Evolutionary conservation across 2,113 vertebrate genomes (phyloP), one percentile per base, ranked within the genome.

Genomic region (Syngnathus typhle): DNA sequence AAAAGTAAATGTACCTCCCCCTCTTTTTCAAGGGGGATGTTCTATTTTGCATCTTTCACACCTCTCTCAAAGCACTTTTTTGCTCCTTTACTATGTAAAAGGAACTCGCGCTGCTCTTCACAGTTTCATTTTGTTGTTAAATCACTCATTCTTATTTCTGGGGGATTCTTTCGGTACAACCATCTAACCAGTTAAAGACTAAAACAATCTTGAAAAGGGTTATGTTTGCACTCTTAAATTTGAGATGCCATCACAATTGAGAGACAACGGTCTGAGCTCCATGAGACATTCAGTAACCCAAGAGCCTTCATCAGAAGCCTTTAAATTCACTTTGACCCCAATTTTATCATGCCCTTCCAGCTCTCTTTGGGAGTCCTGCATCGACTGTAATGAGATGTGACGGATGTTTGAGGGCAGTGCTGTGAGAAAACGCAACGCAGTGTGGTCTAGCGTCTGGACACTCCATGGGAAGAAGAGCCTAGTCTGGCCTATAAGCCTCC

Each of bases 381-480:
- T 90, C 85, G 87, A 74, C 78, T 47, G 74, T 91, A 92, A 92
- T 90, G 81, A 81, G 83, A 85, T 88, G 78, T 90, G 89, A 91
- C 85, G 73, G 85, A 77, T 87, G 81, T 88, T 82, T 83, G 64
- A 71, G 81, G 76, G 61, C 65, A 32, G 75, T 60, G 67, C 82
- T 81, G 79, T 86, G 83, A 78, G 86, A 86, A 79, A 80, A 66
- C 59, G 19, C 44, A 70, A 67, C 72, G 64, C n/a, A 52, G 70
- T 78, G 77, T 71, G 82, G 82, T 80, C 74, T 71, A 15, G 60
- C 61, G 81, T 78, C 77, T 68, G 72, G 43, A 51, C 67, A 69
- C 80, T 76, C 80, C 87, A 85, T 89, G 89, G 82, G 89, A 91
- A 88, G 82, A 82, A 69, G 54, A 72, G 56, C 27, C 60, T 56